A percentile compares a stretch with the other conserved stretches of the same genome.
Conservation (phyloP, 2,888 invertebrate genomes). For the Eupithecia exiguata region DNA sequence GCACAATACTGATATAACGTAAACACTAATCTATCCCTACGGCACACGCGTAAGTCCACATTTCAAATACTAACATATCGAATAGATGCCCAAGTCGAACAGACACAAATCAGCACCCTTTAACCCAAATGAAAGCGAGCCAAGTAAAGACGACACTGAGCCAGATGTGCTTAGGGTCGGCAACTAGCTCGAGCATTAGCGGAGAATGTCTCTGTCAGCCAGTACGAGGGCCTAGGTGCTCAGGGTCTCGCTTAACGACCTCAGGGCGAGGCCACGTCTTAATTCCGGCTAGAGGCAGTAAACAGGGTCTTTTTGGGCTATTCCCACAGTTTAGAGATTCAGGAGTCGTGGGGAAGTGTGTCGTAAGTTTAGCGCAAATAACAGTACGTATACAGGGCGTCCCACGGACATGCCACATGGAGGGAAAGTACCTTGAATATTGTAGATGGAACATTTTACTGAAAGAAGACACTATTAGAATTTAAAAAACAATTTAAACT, state of each 20-base stretch:
- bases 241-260: conserved; percentile 30
- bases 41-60: neutral
- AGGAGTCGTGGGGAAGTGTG: neutral
- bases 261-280: conserved; percentile 26
- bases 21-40: neutral
- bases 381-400: too few relatives aligned
- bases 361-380: neutral
- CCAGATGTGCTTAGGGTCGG: neutral
- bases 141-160: neutral
- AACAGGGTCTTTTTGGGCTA: conserved; percentile 25
- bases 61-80: neutral
- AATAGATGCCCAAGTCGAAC: neutral
- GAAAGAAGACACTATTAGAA: too few relatives aligned
- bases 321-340: conserved; percentile 13
- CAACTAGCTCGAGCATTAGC: neutral
- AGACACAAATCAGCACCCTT: conserved; percentile 2
- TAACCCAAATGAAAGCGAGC: conserved; percentile 15
- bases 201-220: conserved; percentile 24
- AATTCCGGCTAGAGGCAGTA: conserved; percentile 18
- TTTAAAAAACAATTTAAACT: too few relatives aligned
- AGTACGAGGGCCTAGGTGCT: conserved; percentile 21
- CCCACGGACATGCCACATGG: too few relatives aligned
- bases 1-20: neutral
- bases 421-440: too few relatives aligned
- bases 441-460: too few relatives aligned